Conservation (phyloP, 1,140 invertebrate species). For the Campodea augens region DNA sequence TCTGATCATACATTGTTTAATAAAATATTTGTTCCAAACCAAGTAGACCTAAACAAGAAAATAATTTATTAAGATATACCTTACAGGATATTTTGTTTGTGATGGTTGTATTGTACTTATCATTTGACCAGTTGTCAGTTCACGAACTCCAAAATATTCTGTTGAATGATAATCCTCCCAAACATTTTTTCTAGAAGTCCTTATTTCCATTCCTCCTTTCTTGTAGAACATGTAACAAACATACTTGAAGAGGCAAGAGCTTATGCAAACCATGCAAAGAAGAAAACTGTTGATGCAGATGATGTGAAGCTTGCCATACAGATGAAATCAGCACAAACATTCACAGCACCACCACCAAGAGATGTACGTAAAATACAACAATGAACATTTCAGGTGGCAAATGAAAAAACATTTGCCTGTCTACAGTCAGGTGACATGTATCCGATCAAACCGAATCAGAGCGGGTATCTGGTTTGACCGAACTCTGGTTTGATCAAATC, state of each 20-base stretch:
- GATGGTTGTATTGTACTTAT: not conserved
- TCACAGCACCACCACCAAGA: slow-evolving; percentile 73
- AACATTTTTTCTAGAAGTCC: slow-evolving; percentile 3
- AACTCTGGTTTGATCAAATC: no score
- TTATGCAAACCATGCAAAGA: slow-evolving; percentile 76
- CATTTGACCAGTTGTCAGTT: slow-evolving; percentile 3
- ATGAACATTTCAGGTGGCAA: no score
- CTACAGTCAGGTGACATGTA: no score
- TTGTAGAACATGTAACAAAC: slow-evolving; percentile 65
- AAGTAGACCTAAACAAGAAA: no score
- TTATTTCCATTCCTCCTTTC: slow-evolving; percentile 13
- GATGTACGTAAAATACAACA: slow-evolving; percentile 52
- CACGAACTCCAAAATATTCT: not conserved
- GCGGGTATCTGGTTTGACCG: no score
- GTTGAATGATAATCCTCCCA: not conserved
- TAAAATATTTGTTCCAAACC: no score
- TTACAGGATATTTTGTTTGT: slow-evolving; percentile 1
- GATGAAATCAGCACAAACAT: slow-evolving; percentile 68
- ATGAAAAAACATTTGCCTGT: no score
- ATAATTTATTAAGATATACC: not conserved
- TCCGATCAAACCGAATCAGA: no score
- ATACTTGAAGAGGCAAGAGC: slow-evolving; percentile 80
- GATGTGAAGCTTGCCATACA: slow-evolving; percentile 80
- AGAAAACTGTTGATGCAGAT: slow-evolving; percentile 77
- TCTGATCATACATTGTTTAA: no score